Conservation (phyloP, 2,797 vertebrate genomes). For the Clarias laeviceps region DNA sequence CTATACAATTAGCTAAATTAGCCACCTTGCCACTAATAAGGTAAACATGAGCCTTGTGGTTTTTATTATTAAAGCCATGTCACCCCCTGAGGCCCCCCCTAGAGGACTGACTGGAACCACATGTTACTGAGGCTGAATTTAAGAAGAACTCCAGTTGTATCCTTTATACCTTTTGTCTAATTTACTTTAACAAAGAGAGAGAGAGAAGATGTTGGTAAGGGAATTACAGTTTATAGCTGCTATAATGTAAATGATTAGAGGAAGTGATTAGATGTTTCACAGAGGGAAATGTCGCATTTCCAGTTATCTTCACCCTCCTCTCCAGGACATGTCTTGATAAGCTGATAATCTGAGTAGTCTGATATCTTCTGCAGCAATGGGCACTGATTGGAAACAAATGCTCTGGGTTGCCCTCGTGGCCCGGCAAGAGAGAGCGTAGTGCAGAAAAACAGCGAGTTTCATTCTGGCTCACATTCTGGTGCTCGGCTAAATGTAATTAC, state of each 20-base stretch:
- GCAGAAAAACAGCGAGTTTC: constrained; percentile 26
- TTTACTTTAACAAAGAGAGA: not conserved
- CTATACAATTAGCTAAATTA: constrained; percentile 80
- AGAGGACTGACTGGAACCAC: constrained; percentile 25
- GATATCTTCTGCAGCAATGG: constrained; percentile 57
- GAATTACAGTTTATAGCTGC: not conserved
- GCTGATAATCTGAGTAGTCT: constrained; percentile 36
- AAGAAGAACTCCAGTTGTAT: constrained; percentile 24
- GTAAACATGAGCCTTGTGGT: constrained; percentile 73
- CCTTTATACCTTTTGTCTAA: not conserved
- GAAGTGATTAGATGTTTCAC: not conserved
- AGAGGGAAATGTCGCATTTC: constrained; percentile 25
- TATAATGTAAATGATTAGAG: not conserved
- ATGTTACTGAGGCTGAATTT: not conserved
- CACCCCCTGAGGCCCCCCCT: constrained; percentile 66
- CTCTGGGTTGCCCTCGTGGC: constrained; percentile 43
- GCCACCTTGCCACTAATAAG: constrained; percentile 75
- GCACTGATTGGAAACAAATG: constrained; percentile 59
- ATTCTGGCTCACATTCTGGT: constrained; percentile 37
- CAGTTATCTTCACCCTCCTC: constrained; percentile 43
- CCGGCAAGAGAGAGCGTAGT: constrained; percentile 2
- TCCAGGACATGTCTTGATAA: constrained; percentile 41
- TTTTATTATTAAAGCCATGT: constrained; percentile 66
- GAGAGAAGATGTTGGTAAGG: not conserved
- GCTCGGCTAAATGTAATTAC: constrained; percentile 57